Evolutionary conservation across 2,113 vertebrate species (phyloP), one percentile per base, ranked within the genome.

Genomic region (Protomyctophum bolini): DNA sequence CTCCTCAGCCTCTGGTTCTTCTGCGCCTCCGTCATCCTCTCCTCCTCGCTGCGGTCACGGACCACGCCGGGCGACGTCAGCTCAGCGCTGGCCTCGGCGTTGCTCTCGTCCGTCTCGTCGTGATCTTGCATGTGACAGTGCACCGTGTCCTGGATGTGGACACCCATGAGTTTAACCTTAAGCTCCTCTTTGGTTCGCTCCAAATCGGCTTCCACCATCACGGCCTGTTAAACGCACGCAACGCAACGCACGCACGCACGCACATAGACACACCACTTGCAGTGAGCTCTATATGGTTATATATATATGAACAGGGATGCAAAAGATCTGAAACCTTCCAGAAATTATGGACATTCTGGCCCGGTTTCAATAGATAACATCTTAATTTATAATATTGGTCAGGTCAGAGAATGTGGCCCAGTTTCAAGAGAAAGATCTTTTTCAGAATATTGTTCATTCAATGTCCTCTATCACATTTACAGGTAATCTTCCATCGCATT

Each of bases 1-100:
- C 95, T 97, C 92, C 97, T 96, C 63, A 99, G 95, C 65, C 95
- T 90, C 72, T 95, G 94, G 0, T 99, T 99, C 89, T 99, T 99
- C 91, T 98, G 95, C 0, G 97, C 96, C 64, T 99, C 97, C 0
- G 97, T 99, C 62, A 95, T 93, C 52, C 97, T 92, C 14, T 98
- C 92, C 80, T 99, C 97, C 79, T 99, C 97, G 0, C 96, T 98
- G 77, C 97, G 95, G 78, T 99, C 96, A 66, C 95, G 93, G 80
- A 92, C 91, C 67, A 91, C 95, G 68, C 94, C 97, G 0, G 96
- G 94, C 0, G 94, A 92, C 2, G 86, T 91, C 3, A 99, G 85
- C 63, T 99, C 97, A 0, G 97, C 97, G 0, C 97, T 99, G 46
- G 97, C 97, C 83, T 99, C 95, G 0, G 96, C 96, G 0, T 94